These are phyloP conservation scores for Cerceris rybyensis DNA, from an alignment of 2,888 invertebrate genomes.

Conservation along the genomic window DNA sequence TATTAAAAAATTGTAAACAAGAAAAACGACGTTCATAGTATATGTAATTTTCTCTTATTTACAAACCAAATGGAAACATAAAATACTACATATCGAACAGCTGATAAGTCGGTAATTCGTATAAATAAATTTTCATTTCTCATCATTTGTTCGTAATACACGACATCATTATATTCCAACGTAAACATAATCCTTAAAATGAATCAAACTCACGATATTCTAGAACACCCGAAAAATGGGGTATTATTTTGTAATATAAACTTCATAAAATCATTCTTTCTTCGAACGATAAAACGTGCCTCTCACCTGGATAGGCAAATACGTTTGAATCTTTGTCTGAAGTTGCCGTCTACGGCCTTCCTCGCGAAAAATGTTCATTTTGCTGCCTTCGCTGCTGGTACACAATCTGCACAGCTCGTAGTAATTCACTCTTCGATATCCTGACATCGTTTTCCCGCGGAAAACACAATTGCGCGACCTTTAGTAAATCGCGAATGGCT, in stretches of 20 bases:
- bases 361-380: slow-evolving; percentile 87
- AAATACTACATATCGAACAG: too few species aligned
- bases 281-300: slow-evolving; percentile 2
- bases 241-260: not conserved
- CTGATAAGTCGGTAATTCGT: too few species aligned
- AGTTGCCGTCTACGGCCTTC: slow-evolving; percentile 86
- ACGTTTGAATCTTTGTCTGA: slow-evolving; percentile 86
- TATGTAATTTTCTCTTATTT: too few species aligned
- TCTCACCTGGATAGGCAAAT: slow-evolving; percentile 85
- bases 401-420: slow-evolving; percentile 88
- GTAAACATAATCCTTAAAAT: not conserved
- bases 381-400: slow-evolving; percentile 86
- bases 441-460: slow-evolving; percentile 83
- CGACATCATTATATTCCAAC: not conserved
- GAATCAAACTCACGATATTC: not conserved
- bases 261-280: not conserved
- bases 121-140: too few species aligned
- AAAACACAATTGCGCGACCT: slow-evolving; percentile 65
- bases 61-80: too few species aligned
- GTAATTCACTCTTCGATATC: slow-evolving; percentile 88
- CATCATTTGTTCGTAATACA: not conserved
- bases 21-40: too few species aligned
- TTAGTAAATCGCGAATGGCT: slow-evolving; percentile 50
- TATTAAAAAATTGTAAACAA: not conserved
- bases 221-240: not conserved